These are phyloP conservation scores for Schizaphis graminum DNA, from an alignment of 2,888 invertebrate genomes.

Conservation along the genomic window DNA sequence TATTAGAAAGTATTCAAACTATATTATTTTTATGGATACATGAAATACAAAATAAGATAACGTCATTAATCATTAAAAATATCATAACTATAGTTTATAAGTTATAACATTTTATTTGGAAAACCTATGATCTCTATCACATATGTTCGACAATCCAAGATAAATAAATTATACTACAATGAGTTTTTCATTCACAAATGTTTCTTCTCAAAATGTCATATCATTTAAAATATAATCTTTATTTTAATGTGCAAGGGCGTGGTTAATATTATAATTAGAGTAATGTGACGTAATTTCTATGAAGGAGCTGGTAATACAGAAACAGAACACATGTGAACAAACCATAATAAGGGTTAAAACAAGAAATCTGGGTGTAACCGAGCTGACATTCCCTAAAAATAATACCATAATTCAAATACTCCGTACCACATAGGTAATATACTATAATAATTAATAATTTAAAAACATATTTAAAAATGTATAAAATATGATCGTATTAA, in stretches of 20 bases:
- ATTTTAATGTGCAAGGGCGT: neutral
- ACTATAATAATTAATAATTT: neutral
- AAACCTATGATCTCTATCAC: neutral
- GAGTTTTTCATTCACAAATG: neutral
- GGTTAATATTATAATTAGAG: slow-evolving; percentile 48
- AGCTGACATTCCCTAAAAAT: neutral
- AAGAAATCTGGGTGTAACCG: slow-evolving; percentile 16
- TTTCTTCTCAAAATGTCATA: neutral
- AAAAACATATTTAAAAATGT: neutral
- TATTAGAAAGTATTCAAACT: neutral
- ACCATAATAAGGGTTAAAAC: slow-evolving; percentile 36
- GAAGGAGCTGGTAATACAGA: neutral
- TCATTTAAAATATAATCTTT: neutral
- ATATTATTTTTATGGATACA: neutral
- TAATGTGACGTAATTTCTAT: slow-evolving; percentile 16
- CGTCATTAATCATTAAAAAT: neutral
- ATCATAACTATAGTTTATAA: too few species aligned
- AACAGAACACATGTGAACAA: slow-evolving; percentile 51
- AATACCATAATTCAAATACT: neutral
- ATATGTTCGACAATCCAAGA: neutral
- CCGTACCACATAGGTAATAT: neutral
- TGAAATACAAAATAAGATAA: neutral
- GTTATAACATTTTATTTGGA: neutral
- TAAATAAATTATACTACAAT: neutral
- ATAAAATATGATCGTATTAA: neutral